phyloP scores from a whole-genome alignment of 2,888 invertebrate species.

The Lithophane leautieri region DNA sequence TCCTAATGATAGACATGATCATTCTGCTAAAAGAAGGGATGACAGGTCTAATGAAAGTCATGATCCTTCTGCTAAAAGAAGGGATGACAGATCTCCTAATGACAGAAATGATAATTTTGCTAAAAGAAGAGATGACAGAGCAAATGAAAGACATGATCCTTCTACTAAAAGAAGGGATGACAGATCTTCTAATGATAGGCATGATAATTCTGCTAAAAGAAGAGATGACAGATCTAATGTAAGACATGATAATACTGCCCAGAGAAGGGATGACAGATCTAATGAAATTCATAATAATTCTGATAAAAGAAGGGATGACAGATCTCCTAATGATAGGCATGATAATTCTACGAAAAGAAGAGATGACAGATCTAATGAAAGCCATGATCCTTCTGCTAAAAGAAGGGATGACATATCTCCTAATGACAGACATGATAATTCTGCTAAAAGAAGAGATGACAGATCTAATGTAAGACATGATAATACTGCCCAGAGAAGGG shows the following conservation, averaged over 20 bases:
- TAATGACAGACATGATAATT: slow-evolving; percentile 10
- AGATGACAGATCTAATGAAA: background rate
- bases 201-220: slow-evolving; percentile 1
- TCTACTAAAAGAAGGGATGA: background rate
- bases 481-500: slow-evolving; percentile 37
- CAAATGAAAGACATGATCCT: too few species aligned
- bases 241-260: background rate
- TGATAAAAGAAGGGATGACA: slow-evolving; percentile 18
- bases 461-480: slow-evolving; percentile 17
- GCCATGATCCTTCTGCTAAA: background rate
- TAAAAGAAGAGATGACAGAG: slow-evolving; percentile 2
- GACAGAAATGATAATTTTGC: slow-evolving; percentile 21
- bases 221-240: background rate
- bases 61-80: slow-evolving; percentile 20
- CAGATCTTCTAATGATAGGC: background rate
- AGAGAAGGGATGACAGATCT: slow-evolving; percentile 47
- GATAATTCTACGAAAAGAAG: too few species aligned
- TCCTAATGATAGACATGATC: slow-evolving; percentile 15
- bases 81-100: slow-evolving; percentile 26
- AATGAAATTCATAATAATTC: background rate
- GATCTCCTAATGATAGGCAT: slow-evolving; percentile 24
- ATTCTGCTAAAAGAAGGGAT: slow-evolving; percentile 42
- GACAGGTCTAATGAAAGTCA: slow-evolving; percentile 13
- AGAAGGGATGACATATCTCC: slow-evolving; percentile 54
- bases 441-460: slow-evolving; percentile 42